Conservation (phyloP, 2,113 vertebrate genomes). For the Colinus virginianus region DNA sequence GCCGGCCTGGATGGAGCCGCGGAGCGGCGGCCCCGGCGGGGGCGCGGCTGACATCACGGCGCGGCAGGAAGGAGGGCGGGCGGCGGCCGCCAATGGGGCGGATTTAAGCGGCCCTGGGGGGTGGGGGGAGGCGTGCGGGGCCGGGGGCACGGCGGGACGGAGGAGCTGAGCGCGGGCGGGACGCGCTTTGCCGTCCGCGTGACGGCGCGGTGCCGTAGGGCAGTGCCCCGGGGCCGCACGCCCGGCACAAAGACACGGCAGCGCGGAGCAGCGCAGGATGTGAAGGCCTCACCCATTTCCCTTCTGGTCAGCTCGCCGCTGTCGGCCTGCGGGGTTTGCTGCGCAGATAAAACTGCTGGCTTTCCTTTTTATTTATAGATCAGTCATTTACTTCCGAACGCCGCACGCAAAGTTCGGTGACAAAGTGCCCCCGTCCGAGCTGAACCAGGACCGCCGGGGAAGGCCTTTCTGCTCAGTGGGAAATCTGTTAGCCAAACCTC, state of each 20-base stretch:
- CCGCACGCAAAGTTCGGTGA: constrained; percentile 59
- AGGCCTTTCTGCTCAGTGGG: constrained; percentile 3
- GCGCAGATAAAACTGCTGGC: background rate
- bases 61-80: constrained; percentile 71
- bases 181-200: too few species aligned
- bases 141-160: too few species aligned
- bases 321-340: background rate
- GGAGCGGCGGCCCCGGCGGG: constrained; percentile 46
- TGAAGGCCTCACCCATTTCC: constrained; percentile 71
- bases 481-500: constrained; percentile 19
- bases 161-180: too few species aligned
- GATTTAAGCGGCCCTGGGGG: background rate
- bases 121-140: too few species aligned
- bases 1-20: background rate
- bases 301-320: background rate
- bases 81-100: constrained; percentile 67
- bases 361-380: background rate
- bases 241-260: background rate
- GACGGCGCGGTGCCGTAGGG: too few species aligned
- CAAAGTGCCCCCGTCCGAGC: background rate
- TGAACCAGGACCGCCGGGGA: background rate
- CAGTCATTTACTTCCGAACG: constrained; percentile 49
- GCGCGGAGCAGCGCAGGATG: constrained; percentile 37
- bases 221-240: too few species aligned
- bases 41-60: constrained; percentile 78